phyloP scores from a whole-genome alignment of 2,113 vertebrate species.

The Macquaria ambigua region DNA sequence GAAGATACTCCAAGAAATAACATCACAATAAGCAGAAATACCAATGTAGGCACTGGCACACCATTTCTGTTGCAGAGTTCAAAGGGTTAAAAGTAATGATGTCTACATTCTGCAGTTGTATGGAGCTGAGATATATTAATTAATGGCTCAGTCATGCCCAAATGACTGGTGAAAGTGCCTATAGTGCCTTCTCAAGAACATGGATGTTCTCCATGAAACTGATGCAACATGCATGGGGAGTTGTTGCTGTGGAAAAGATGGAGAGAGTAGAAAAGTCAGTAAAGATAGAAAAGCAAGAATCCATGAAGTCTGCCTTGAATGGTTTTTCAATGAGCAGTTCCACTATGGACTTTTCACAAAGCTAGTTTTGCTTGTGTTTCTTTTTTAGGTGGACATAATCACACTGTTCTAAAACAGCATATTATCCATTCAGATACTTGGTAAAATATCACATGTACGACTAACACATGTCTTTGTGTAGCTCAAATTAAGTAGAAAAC shows the following conservation, averaged over 20 bases:
- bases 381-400: background rate
- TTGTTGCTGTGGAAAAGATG: background rate
- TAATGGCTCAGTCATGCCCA: background rate
- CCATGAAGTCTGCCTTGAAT: background rate
- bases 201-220: constrained; percentile 4
- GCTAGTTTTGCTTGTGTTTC: background rate
- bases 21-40: too few relatives aligned
- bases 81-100: background rate
- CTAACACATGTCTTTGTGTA: background rate
- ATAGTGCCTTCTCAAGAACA: background rate
- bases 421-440: background rate
- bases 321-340: background rate
- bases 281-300: background rate
- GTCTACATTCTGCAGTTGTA: background rate
- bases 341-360: background rate
- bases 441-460: background rate
- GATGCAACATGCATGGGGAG: background rate
- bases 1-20: too few relatives aligned
- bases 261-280: background rate
- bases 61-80: too few relatives aligned
- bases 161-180: background rate
- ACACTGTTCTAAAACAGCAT: background rate
- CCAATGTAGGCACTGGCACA: too few relatives aligned
- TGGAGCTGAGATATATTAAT: constrained; percentile 3
- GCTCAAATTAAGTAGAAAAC: constrained; percentile 1